phyloP scores from a whole-genome alignment of 1,140 invertebrate species.

The Trialeurodes vaporariorum region DNA sequence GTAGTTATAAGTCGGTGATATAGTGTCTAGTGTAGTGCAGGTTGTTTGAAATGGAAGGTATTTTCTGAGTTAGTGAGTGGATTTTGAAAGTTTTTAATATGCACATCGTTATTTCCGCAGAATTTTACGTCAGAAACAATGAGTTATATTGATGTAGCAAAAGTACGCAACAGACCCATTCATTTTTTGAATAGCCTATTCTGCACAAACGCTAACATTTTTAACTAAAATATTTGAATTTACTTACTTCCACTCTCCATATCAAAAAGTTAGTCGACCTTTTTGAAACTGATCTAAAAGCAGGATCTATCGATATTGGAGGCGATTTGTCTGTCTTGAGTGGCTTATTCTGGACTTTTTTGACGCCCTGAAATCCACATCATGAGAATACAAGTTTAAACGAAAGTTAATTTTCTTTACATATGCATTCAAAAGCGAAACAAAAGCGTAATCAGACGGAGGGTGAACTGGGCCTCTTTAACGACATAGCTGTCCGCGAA shows the following conservation, averaged over 20 bases:
- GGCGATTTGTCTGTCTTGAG: not conserved
- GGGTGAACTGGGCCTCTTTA: not conserved
- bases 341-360: not conserved
- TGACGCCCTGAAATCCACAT: not conserved
- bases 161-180: too few relatives aligned
- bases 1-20: too few relatives aligned
- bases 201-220: not conserved
- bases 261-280: constrained; percentile 22
- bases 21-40: too few relatives aligned
- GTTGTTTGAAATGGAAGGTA: too few relatives aligned
- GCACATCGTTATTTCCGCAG: too few relatives aligned
- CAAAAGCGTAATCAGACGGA: not conserved
- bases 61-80: too few relatives aligned
- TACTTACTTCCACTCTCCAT: constrained; percentile 23
- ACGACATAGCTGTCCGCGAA: not conserved
- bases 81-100: too few relatives aligned
- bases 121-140: too few relatives aligned
- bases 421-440: not conserved
- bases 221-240: constrained; percentile 1
- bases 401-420: not conserved
- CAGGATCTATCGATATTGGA: constrained; percentile 16
- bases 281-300: constrained; percentile 19
- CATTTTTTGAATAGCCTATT: too few relatives aligned
- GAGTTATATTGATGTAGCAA: too few relatives aligned
- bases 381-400: too few relatives aligned